A percentile compares a stretch with the other conserved stretches of the same genome.
Conservation (phyloP, 2,888 invertebrate species). For the Coecobrya sp. region DNA sequence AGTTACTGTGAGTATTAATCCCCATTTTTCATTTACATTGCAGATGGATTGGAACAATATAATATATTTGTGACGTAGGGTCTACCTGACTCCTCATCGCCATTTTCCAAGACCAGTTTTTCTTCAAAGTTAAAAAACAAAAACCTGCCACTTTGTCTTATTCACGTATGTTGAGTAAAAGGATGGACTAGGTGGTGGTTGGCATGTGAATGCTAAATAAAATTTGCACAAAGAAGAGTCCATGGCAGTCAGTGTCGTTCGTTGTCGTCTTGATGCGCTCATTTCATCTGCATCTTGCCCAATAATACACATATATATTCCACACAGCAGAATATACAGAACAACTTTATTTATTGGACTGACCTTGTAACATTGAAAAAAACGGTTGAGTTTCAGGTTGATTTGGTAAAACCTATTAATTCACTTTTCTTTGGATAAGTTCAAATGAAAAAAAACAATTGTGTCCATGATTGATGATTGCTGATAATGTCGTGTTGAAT, state of each 20-base stretch:
- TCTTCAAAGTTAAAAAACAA: conserved; percentile 3
- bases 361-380: conserved; percentile 54
- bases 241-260: conserved; percentile 21
- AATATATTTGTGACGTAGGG: conserved; percentile 36
- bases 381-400: conserved; percentile 26
- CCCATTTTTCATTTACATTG: conserved; percentile 50
- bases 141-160: conserved; percentile 40
- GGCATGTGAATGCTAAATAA: conserved; percentile 54
- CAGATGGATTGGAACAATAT: conserved; percentile 51
- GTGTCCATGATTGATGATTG: background rate
- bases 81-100: conserved; percentile 14
- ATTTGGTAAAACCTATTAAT: conserved; percentile 20
- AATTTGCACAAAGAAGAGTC: conserved; percentile 39
- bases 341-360: conserved; percentile 15
- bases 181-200: background rate
- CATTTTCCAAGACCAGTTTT: conserved; percentile 57
- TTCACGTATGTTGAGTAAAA: background rate
- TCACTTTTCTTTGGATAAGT: conserved; percentile 37
- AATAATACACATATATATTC: background rate
- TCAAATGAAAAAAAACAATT: background rate
- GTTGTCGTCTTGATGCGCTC: background rate
- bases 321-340: background rate
- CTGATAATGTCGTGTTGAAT: background rate
- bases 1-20: background rate
- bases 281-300: conserved; percentile 18